Evolutionary conservation across 2,888 invertebrate genomes (phyloP).

Genomic region (Xanthorhoe spadicearia): DNA sequence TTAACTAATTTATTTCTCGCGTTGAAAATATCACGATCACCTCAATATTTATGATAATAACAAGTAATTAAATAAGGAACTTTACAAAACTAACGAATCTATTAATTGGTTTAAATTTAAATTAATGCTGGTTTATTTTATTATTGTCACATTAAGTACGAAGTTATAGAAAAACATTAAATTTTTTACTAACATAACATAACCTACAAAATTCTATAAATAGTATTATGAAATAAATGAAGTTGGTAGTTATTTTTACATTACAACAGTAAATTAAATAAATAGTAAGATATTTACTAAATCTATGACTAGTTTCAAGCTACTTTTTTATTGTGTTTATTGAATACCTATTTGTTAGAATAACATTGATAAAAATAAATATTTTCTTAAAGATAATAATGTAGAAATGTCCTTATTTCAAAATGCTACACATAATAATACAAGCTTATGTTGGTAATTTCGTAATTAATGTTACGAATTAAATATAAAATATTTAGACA

Average conservation of each 20-base stretch:
- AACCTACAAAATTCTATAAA: background rate
- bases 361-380: slow-evolving; percentile 38
- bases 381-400: slow-evolving; percentile 7
- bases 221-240: too few relatives aligned
- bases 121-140: slow-evolving; percentile 4
- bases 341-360: slow-evolving; percentile 11
- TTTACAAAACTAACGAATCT: slow-evolving; percentile 15
- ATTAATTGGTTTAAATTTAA: background rate
- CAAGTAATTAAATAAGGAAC: slow-evolving; percentile 19
- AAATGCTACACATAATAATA: slow-evolving; percentile 26
- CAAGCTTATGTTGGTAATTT: slow-evolving; percentile 1
- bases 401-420: slow-evolving; percentile 25
- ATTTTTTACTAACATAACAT: background rate
- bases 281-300: slow-evolving; percentile 17
- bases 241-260: background rate
- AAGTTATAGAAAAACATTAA: slow-evolving; percentile 22
- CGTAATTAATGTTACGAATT: background rate
- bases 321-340: slow-evolving; percentile 11
- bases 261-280: slow-evolving; percentile 3
- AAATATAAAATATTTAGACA: background rate
- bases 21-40: slow-evolving; percentile 41
- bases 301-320: slow-evolving; percentile 41
- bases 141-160: slow-evolving; percentile 29
- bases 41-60: slow-evolving; percentile 14
- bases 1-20: slow-evolving; percentile 10